Evolutionary conservation across 2,797 vertebrate genomes (phyloP).

Genomic region (Masticophis lateralis): DNA sequence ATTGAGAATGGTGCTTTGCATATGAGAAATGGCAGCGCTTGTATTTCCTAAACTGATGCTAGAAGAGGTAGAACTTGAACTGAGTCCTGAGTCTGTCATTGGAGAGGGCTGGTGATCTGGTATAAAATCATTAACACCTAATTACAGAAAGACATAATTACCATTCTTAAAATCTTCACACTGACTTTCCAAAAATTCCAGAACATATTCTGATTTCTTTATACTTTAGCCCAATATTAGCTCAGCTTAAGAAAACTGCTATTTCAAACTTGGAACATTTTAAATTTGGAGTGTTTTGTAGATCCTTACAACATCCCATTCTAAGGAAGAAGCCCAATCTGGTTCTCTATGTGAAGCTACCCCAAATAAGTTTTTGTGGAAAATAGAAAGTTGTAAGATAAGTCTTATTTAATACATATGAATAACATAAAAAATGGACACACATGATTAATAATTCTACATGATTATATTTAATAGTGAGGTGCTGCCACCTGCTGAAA

Average conservation of each 20-base stretch:
- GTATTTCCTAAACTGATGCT: conserved; percentile 92
- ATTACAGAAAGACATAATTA: conserved; percentile 54
- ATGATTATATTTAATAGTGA: neutral
- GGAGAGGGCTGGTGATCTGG: conserved; percentile 95
- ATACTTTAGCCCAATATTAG: neutral
- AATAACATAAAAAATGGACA: neutral
- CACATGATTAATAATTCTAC: neutral
- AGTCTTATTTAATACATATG: neutral
- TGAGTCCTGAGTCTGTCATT: conserved; percentile 98
- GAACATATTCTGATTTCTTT: neutral
- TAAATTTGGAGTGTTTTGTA: neutral
- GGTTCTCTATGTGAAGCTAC: neutral
- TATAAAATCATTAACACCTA: conserved; percentile 88
- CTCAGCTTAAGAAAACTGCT: neutral
- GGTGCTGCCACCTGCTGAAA: conserved; percentile 67
- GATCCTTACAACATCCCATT: neutral
- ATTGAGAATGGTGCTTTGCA: conserved; percentile 82
- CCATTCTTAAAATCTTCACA: neutral
- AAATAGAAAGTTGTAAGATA: neutral
- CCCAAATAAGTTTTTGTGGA: neutral
- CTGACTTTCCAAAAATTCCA: neutral
- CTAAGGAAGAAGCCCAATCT: neutral
- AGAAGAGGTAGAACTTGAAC: conserved; percentile 97
- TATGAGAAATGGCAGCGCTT: conserved; percentile 78
- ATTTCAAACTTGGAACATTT: neutral